phyloP scores from a whole-genome alignment of 2,113 vertebrate species.

The Xenopus laevis region DNA sequence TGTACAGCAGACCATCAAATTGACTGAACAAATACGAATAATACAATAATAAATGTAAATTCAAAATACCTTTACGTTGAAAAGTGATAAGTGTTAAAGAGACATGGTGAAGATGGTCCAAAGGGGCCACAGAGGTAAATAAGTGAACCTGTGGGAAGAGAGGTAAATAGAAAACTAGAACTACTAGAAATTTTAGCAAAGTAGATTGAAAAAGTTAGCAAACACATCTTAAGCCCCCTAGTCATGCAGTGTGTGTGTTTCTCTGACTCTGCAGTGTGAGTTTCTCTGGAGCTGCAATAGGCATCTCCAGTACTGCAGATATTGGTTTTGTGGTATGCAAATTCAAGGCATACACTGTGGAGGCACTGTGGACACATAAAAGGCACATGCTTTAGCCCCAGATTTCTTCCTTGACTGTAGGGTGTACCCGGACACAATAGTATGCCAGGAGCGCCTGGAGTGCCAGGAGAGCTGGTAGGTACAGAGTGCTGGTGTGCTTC shows the following conservation, averaged over 20 bases:
- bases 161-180: no score
- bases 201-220: no score
- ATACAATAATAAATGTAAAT: no score
- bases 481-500: slow-evolving; percentile 45
- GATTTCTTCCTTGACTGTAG: slow-evolving; percentile 72
- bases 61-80: no score
- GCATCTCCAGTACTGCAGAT: neutral
- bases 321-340: neutral
- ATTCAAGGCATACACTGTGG: slow-evolving; percentile 18
- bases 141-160: no score
- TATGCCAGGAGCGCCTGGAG: slow-evolving; percentile 81
- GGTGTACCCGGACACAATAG: slow-evolving; percentile 90
- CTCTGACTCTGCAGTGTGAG: slow-evolving; percentile 10
- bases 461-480: slow-evolving; percentile 79
- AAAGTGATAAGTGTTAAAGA: no score
- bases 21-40: no score
- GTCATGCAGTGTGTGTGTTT: neutral
- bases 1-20: no score
- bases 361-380: neutral
- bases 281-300: neutral
- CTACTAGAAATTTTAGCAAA: no score
- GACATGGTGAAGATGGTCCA: no score
- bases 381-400: slow-evolving; percentile 48
- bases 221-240: neutral
- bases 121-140: no score